Base-by-base conservation (phyloP, 2,888 invertebrate species). In the Magallana nippona region DNA sequence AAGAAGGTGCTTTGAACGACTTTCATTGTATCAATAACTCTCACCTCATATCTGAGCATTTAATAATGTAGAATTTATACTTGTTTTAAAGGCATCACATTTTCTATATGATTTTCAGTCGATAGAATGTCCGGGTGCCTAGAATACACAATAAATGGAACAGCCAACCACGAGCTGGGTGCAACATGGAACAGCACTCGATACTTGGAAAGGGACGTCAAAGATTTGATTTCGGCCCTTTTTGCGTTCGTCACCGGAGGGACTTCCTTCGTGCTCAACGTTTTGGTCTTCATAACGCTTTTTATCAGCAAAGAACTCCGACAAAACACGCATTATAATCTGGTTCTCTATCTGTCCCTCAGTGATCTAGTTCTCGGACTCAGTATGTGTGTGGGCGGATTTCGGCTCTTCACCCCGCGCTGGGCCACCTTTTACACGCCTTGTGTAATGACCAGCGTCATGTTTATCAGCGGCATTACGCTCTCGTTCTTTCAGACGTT, bases 281-380 rank as follows among this genome's bases (percentile, higher is more conserved):
- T 32, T 13, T 10, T 71, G 27, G 71, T 71, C 27, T 71, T 71
- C 10, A 27, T 71, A 71, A 71, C 71, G 13, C 71, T 71, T 10
- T 13, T 71, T 5, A 32, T 71, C 71, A 71, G 71, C 71, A 71
- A 71, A 71, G 71, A 71, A 71, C 71, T 71, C 11, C 27, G 71
- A 13, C 71, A 71, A 71, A 71, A 71, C 71, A 71, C 71, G 32
- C 71, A 71, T 32, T 32, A 22, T 32, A 71, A 71, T 71, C 22
- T 71, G 27, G 71, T 71, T 15, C 71, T 71, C 13, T 71, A 32
- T 27, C 71, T 71, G 32, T 71, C 71, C 27, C 10, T 27, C 71
- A 32, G 71, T 71, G 71, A 71, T 71, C 27, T 71, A 8, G 27
- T 71, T 27, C 71, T 71, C 15, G 71, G 71, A 27, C 3, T 71